Conservation (phyloP, 2,113 vertebrate species). For the Candoia aspera region DNA sequence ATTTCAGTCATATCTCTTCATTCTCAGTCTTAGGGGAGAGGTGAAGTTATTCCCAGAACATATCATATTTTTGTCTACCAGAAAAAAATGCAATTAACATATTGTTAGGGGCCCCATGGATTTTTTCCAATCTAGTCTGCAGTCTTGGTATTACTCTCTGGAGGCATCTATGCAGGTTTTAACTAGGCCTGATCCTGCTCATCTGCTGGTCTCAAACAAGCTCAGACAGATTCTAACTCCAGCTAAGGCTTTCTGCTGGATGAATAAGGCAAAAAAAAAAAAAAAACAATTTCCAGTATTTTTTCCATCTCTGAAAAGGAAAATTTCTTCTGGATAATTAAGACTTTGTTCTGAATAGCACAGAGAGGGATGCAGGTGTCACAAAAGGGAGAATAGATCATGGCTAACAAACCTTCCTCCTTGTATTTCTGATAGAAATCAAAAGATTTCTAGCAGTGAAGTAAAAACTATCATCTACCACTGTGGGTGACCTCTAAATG, state of each 20-base stretch:
- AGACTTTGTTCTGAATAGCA: neutral
- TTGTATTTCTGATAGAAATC: neutral
- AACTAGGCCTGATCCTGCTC: neutral
- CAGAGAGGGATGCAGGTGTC: neutral
- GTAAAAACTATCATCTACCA: neutral
- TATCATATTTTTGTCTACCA: neutral
- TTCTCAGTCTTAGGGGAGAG: neutral
- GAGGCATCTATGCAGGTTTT: neutral
- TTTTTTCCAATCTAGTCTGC: neutral
- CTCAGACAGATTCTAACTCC: neutral
- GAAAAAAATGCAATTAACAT: neutral
- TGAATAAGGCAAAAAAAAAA: neutral
- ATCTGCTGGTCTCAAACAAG: neutral
- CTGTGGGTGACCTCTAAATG: neutral
- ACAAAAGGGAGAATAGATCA: neutral
- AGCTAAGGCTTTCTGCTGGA: neutral
- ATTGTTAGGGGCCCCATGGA: neutral
- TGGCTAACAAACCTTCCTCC: neutral
- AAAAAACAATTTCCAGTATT: neutral
- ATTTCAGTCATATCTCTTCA: neutral
- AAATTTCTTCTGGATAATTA: neutral
- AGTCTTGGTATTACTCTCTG: neutral
- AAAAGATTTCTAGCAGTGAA: neutral
- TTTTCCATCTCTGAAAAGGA: neutral
- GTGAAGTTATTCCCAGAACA: no score